Percentiles rank a stretch among this genome's conserved stretches.
phyloP scores from a whole-genome alignment of 2,888 invertebrate species.

The Synergus umbraculus region DNA sequence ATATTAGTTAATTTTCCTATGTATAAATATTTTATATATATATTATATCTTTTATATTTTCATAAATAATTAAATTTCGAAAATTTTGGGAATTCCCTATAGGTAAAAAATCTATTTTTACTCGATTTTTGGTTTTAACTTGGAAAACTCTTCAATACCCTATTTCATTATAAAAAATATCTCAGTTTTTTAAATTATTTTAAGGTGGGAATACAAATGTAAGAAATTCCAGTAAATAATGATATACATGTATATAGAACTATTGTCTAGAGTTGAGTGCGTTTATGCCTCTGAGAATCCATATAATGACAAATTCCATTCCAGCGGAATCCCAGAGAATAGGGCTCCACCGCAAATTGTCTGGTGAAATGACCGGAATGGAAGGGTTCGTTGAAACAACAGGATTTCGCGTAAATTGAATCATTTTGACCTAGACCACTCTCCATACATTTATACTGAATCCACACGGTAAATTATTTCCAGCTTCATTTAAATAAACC shows the following conservation, averaged over 20 bases:
- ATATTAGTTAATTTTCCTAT: too few relatives aligned
- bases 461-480: conserved; percentile 24
- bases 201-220: too few relatives aligned
- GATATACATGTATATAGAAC: too few relatives aligned
- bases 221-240: background rate
- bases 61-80: too few relatives aligned
- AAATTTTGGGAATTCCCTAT: too few relatives aligned
- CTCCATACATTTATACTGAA: background rate
- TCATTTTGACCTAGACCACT: background rate
- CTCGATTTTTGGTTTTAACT: too few relatives aligned
- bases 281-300: conserved; percentile 14
- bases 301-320: conserved; percentile 20
- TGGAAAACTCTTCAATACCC: too few relatives aligned
- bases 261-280: background rate
- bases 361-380: background rate
- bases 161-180: too few relatives aligned
- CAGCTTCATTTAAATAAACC: background rate
- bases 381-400: conserved; percentile 25
- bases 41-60: too few relatives aligned
- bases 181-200: too few relatives aligned
- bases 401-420: conserved; percentile 20
- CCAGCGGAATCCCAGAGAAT: conserved; percentile 1
- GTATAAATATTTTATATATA: too few relatives aligned
- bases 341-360: conserved; percentile 15
- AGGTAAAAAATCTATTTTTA: too few relatives aligned